These are phyloP conservation scores for Lagorchestes hirsutus DNA, from an alignment of 2,797 vertebrate genomes.

Conservation along the genomic window DNA sequence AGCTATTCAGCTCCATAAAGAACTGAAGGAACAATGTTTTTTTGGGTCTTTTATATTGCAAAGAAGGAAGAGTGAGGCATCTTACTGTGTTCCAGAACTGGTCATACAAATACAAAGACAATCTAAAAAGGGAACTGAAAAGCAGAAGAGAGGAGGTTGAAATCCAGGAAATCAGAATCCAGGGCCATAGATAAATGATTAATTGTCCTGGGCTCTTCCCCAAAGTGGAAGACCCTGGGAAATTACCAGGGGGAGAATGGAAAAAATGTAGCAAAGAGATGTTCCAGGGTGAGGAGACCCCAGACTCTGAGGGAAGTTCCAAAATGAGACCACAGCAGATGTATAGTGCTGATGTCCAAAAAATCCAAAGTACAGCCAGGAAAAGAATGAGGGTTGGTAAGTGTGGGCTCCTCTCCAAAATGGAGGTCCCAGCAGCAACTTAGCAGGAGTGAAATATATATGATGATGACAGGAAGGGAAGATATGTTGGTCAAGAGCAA, in stretches of 20 bases:
- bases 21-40: not conserved
- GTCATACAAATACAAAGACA: not conserved
- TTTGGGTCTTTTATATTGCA: not conserved
- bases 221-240: not conserved
- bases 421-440: not conserved
- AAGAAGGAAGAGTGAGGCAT: not conserved
- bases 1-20: not conserved
- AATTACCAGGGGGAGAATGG: not conserved
- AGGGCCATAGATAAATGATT: not conserved
- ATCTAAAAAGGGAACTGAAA: not conserved
- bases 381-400: not conserved
- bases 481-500: not conserved
- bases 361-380: not conserved
- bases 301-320: not conserved
- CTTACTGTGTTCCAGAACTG: not conserved
- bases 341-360: not conserved
- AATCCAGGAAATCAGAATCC: not conserved
- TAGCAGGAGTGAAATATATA: not conserved
- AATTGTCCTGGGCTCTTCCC: not conserved
- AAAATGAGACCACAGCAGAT: not conserved
- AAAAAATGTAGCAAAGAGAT: not conserved
- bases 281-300: not conserved
- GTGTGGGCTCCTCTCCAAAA: not conserved
- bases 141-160: not conserved
- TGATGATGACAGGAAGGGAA: not conserved